These are phyloP conservation scores for Megathymus violae DNA, from an alignment of 1,140 invertebrate species.

Conservation along the genomic window DNA sequence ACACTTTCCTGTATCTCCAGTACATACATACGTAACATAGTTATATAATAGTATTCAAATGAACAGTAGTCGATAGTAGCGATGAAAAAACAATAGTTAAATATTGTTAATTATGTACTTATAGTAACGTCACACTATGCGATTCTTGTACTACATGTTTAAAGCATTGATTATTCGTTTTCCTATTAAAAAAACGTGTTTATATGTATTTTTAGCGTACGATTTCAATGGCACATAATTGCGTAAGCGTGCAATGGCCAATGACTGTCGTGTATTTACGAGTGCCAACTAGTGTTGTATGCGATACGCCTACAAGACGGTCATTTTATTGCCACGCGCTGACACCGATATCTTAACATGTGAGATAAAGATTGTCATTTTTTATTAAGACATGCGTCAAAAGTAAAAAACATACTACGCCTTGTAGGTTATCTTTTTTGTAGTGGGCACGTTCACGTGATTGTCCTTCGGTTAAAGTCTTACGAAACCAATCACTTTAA, in stretches of 20 bases:
- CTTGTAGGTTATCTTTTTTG: conserved; percentile 25
- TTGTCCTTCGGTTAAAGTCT: conserved; percentile 3
- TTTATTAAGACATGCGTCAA: conserved; percentile 15
- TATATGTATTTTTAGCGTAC: conserved; percentile 5
- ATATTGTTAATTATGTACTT: too few relatives aligned
- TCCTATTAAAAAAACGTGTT: conserved; percentile 22
- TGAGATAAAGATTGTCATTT: conserved; percentile 29
- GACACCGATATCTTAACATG: conserved; percentile 6
- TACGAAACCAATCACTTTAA: conserved; percentile 10
- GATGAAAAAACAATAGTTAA: too few relatives aligned
- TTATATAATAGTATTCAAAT: too few relatives aligned
- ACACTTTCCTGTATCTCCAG: too few relatives aligned
- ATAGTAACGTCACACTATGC: too few relatives aligned
- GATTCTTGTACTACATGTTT: too few relatives aligned
- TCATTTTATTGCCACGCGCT: conserved; percentile 17
- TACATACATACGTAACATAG: too few relatives aligned
- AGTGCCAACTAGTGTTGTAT: conserved; percentile 29
- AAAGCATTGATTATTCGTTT: too few relatives aligned
- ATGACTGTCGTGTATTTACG: conserved; percentile 17
- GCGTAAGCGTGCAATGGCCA: conserved; percentile 23
- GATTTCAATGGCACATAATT: conserved; percentile 23
- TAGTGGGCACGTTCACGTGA: conserved; percentile 16
- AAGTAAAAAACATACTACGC: conserved; percentile 7
- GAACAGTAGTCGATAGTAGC: too few relatives aligned
- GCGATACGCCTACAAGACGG: conserved; percentile 18